A percentile compares a stretch with the other conserved stretches of the same genome.
These are phyloP conservation scores for Clangula hyemalis DNA, from an alignment of 2,797 vertebrate species.

Conservation along the genomic window DNA sequence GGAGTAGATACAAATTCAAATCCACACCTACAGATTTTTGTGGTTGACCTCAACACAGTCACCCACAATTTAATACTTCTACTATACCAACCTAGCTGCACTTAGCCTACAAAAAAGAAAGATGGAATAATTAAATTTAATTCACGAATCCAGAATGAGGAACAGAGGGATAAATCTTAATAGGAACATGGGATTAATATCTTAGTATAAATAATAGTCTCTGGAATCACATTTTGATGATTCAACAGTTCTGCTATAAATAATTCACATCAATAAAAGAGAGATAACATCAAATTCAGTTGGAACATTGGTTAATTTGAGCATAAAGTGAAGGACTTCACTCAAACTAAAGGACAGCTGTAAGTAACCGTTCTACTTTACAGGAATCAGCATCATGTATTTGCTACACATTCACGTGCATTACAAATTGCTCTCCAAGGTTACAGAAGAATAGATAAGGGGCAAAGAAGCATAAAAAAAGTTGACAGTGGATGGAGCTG, in stretches of 20 bases:
- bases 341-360: constrained; percentile 25
- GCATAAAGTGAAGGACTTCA: constrained; percentile 48
- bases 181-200: constrained; percentile 65
- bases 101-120: constrained; percentile 18
- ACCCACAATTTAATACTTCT: not conserved
- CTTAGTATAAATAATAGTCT: constrained; percentile 47
- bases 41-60: constrained; percentile 14
- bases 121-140: constrained; percentile 54
- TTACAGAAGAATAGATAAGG: not conserved
- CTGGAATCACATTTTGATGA: constrained; percentile 17
- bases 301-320: constrained; percentile 21
- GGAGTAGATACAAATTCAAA: not conserved
- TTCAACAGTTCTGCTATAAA: constrained; percentile 45
- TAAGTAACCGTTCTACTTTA: constrained; percentile 24
- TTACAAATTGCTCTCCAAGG: constrained; percentile 44
- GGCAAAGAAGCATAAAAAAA: not conserved
- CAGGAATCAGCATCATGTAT: not conserved
- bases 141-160: constrained; percentile 31
- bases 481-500: not conserved
- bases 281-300: constrained; percentile 28
- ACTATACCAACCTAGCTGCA: not conserved
- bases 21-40: not conserved
- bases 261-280: constrained; percentile 54
- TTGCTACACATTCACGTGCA: not conserved
- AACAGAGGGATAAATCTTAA: constrained; percentile 63